Conservation (phyloP, 2,113 vertebrate species). For the Nothobranchius furzeri region DNA sequence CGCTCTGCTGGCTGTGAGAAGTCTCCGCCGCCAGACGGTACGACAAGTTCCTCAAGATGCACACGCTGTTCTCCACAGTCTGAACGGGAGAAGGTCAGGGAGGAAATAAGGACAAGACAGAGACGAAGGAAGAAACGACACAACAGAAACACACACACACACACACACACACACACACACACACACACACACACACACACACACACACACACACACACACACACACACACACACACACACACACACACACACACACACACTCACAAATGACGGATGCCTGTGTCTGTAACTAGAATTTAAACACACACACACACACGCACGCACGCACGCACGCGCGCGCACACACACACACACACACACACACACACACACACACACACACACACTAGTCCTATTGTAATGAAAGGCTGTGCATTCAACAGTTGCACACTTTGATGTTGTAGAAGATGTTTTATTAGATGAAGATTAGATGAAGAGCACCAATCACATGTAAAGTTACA, state of each 20-base stretch:
- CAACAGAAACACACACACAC: slow-evolving; percentile 3
- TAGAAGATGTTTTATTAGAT: slow-evolving; percentile 65
- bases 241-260: too few species aligned
- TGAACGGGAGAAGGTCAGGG: slow-evolving; percentile 51
- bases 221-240: not conserved
- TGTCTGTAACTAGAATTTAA: too few species aligned
- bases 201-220: not conserved
- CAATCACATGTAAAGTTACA: slow-evolving; percentile 2
- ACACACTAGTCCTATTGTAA: slow-evolving; percentile 64
- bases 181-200: not conserved
- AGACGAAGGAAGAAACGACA: slow-evolving; percentile 16
- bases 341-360: too few species aligned
- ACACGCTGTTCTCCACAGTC: slow-evolving; percentile 99
- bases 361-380: slow-evolving; percentile 5
- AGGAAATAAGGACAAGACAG: not conserved
- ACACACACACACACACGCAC: too few species aligned
- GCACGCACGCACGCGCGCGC: slow-evolving; percentile 2
- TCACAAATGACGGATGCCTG: too few species aligned
- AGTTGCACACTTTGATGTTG: slow-evolving; percentile 68
- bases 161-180: not conserved
- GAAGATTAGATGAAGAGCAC: slow-evolving; percentile 63
- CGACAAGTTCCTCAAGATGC: slow-evolving; percentile 98
- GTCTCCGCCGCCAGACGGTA: slow-evolving; percentile 98
- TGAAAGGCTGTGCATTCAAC: slow-evolving; percentile 58
- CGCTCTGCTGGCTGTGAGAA: slow-evolving; percentile 97